These are phyloP conservation scores for Rafetus swinhoei DNA, from an alignment of 2,113 vertebrate genomes.

Conservation along the genomic window DNA sequence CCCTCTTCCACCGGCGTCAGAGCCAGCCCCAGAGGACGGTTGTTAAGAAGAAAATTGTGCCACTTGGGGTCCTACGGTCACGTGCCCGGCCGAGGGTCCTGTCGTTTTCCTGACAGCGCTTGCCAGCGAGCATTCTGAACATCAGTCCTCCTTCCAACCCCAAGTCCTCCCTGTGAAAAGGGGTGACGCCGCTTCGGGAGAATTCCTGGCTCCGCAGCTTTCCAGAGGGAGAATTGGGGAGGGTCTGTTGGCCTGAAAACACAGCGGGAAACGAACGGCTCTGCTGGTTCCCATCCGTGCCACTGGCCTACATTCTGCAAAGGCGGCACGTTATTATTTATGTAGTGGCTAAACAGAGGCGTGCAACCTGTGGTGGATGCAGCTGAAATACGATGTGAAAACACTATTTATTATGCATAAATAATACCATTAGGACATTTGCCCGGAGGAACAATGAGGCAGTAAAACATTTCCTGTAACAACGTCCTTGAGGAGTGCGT, in stretches of 20 bases:
- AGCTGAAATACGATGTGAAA: background rate
- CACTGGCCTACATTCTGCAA: background rate
- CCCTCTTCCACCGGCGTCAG: background rate
- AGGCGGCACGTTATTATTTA: background rate
- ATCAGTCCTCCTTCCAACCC: background rate
- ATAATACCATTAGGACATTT: background rate
- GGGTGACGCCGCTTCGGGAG: background rate
- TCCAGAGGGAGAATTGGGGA: background rate
- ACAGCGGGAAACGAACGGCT: background rate
- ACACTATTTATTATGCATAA: background rate
- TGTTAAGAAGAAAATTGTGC: background rate
- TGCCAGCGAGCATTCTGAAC: background rate
- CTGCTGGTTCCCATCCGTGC: background rate
- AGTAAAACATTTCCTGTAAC: background rate
- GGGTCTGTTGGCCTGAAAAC: background rate
- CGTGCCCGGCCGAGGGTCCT: background rate
- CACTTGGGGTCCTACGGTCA: background rate
- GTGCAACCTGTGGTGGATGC: background rate
- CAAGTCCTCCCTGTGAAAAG: background rate
- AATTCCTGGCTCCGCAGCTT: background rate
- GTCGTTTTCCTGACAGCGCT: background rate
- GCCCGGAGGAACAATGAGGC: background rate
- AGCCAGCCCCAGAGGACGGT: background rate
- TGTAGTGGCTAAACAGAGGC: background rate
- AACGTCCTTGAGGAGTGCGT: background rate